Conservation (phyloP, 2,888 invertebrate species). For the Drosophila percnosoma region DNA sequence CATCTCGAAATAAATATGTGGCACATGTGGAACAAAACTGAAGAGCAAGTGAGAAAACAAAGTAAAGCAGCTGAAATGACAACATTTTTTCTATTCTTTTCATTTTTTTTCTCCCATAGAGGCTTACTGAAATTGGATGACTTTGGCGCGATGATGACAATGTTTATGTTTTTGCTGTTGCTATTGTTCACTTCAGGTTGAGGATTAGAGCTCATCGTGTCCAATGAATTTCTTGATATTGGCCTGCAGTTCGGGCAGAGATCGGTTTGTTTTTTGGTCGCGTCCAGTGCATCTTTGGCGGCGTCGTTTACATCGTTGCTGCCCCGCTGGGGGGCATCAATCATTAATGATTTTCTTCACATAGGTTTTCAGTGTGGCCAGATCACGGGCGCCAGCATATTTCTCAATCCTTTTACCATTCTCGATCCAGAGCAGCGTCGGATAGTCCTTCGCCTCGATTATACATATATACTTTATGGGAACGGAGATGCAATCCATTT, state of each 20-base stretch:
- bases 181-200: constrained; percentile 1
- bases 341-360: constrained; percentile 90
- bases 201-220: too few species aligned
- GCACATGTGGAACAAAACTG: constrained; percentile 46
- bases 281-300: constrained; percentile 45
- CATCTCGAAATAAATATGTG: constrained; percentile 31
- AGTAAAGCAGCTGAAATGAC: too few species aligned
- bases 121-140: too few species aligned
- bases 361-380: constrained; percentile 89
- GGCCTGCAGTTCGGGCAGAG: constrained; percentile 88
- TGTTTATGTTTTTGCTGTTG: too few species aligned
- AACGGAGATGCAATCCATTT: background rate
- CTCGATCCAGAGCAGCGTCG: constrained; percentile 94
- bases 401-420: constrained; percentile 94
- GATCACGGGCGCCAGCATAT: constrained; percentile 88
- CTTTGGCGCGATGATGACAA: too few species aligned
- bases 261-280: constrained; percentile 71
- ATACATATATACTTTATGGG: background rate
- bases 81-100: too few species aligned
- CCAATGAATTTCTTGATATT: constrained; percentile 87
- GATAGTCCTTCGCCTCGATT: constrained; percentile 94
- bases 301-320: constrained; percentile 27
- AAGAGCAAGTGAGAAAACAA: too few species aligned
- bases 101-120: background rate
- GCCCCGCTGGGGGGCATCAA: constrained; percentile 44